Evolutionary conservation across 2,797 vertebrate genomes (phyloP), one percentile per base, ranked within the genome.

Genomic region (Schizothorax lantsangensis): DNA sequence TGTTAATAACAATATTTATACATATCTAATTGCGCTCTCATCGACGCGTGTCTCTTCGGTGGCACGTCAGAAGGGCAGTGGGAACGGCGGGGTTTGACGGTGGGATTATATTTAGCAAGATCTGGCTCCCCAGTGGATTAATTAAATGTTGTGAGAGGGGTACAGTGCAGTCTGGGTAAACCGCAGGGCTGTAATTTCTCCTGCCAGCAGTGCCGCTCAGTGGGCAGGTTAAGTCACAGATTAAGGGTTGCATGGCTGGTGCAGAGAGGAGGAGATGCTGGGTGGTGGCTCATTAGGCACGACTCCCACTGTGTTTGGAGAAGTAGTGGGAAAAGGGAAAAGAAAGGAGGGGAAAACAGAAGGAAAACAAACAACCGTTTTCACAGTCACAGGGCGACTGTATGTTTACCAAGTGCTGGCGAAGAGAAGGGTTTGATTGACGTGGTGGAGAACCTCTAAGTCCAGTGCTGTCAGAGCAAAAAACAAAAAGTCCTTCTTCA

Each of bases 181-280:
- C 88, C 81, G 64, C 86, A 88, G 89, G 88, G 85, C 89, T 90
- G 86, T 90, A 90, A 91, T 92, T 91, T 90, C 88, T 86, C 86
- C 84, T 91, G 90, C 89, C 90, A 88, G 88, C 81, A 80, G 68
- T 73, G 84, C 84, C 85, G 84, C 88, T 87, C 84, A 79, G 88
- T 74, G 83, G 87, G 89, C 91, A 89, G 91, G 91, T 92, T 92
- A 92, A 92, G 91, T 90, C 90, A 89, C 90, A 91, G 91, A 90
- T 91, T 91, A 91, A 89, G 91, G 90, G 91, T 91, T 89, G 85
- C 77, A 57, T 90, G 80, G 88, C 80, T 91, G 89, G 90, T 88
- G 89, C 68, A 26, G 88, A 88, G 86, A 86, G 75, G 68, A 68
- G 75, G 83, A 84, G 81, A 88, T 83, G 88, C 85, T 86, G 87